Base-by-base conservation (phyloP, 2,888 invertebrate genomes). In the Spisula subtruncata region DNA sequence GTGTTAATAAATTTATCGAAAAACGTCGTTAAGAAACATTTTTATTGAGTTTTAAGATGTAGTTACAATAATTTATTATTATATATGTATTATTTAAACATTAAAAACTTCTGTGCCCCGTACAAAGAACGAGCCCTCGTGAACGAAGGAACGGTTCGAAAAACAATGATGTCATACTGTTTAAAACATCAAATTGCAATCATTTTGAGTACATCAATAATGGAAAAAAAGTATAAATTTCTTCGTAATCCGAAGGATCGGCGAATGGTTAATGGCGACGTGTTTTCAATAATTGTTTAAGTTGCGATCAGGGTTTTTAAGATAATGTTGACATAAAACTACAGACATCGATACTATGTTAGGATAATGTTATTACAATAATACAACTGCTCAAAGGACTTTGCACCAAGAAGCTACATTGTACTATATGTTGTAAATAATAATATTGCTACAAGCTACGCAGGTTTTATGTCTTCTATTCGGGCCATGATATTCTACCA, bases 201-300 rank as follows among this genome's bases (percentile, higher is more conserved):
- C 25, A 60, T 60, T n/a, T n/a, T 2, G 41, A 41, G 4, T 41
- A 41, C 41, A 5, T 41, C n/a, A n/a, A n/a, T n/a, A n/a, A n/a
- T n/a, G n/a, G n/a, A 41, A 8, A 41, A 66, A 75, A 75, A 32
- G 20, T 41, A 75, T 32, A 75, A 18, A 32, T 14, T 14, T 35
- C 25, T 75, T 35, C 2, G 12, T 16, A 32, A 32, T 14, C 16
- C 16, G 8, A 75, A 75, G 35, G 75, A 75, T 75, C 32, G 75
- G 35, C 35, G 2, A 75, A 35, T 18, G 12, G 32, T 16, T 75
- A 66, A 35, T 75, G 75, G 75, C 35, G 75, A 75, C 75, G 10
- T 75, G 75, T 75, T 35, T 75, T 75, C 75, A 75, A 75, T 75
- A 75, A 75, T 75, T 75, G 35, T 75, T 75, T 32, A 75, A 2